Evolutionary conservation across 1,140 invertebrate species (phyloP), one percentile per base, ranked within the genome.

Genomic region (Drosophila baimaii): DNA sequence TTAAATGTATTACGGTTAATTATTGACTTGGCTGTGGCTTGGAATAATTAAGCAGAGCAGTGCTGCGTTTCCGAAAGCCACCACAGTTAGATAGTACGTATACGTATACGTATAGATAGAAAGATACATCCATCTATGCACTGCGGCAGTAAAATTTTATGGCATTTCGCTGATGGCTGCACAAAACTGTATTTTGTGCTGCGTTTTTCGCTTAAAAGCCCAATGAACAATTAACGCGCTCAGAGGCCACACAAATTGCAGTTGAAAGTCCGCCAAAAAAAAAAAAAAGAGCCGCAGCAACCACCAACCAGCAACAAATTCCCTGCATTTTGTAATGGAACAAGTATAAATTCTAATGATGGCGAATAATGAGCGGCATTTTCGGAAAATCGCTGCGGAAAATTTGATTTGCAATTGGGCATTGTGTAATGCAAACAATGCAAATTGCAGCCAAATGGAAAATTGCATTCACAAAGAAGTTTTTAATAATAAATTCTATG

Each of bases 1-100:
- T 77, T 79, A 72, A 84, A 84, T 58, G 66, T 69, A 59, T 78
- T 58, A 72, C 61, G 55, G 65, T 73, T 70, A 81, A 84, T 85
- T 81, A 65, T 52, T 59, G 61, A 58, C 79, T 81, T 29, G 35
- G 31, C 49, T 23, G 68, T 29, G 27, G 54, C 35, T 55, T 33
- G 37, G 39, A 64, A 59, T 68, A 78, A 85, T 84, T 84, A 80
- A 70, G 27, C 39, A 63, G 46, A 29, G 81, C 73, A 84, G 31
- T 44, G 51, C 56, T 69, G 81, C 81, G 76, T 71, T 78, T 74
- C 79, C 46, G 39, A 61, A 44, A 69, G 29, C 31, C 19, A 35
- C 12, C 29, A 23, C 44, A 59, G 46, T 54, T 54, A 51, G 33
- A 68, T 49, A n/a, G n/a, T 62, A 62, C 44, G 49, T 19, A 31